These are phyloP conservation scores for Drosophila birchii DNA, from an alignment of 2,888 invertebrate species.

Conservation along the genomic window DNA sequence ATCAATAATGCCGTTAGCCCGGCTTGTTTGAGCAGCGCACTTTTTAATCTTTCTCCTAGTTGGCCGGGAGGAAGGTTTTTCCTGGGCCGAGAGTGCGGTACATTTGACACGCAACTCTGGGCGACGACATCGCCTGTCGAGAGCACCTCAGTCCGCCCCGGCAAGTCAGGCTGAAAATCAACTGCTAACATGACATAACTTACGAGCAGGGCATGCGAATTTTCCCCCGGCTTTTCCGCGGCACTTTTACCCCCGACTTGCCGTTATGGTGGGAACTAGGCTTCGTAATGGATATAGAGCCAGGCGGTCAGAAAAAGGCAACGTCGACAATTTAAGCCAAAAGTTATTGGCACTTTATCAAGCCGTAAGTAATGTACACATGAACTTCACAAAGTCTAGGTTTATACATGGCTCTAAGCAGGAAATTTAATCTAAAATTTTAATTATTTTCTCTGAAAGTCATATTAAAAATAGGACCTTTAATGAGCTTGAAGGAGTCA, in stretches of 20 bases:
- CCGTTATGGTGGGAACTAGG: slow-evolving; percentile 60
- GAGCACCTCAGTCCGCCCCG: slow-evolving; percentile 48
- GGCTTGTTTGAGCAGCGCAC: slow-evolving; percentile 63
- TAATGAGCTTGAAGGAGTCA: background rate
- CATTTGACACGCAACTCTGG: slow-evolving; percentile 72
- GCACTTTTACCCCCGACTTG: slow-evolving; percentile 17
- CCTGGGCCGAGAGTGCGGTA: slow-evolving; percentile 50
- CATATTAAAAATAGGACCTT: no score
- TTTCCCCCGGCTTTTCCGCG: slow-evolving; percentile 37
- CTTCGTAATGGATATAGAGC: slow-evolving; percentile 28
- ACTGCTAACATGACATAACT: slow-evolving; percentile 81
- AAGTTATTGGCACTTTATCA: slow-evolving; percentile 81
- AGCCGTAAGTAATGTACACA: slow-evolving; percentile 43
- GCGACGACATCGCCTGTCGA: slow-evolving; percentile 54
- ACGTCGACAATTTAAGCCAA: slow-evolving; percentile 51
- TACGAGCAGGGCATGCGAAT: slow-evolving; percentile 74
- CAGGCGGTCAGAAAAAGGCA: slow-evolving; percentile 31
- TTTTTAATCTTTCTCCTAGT: slow-evolving; percentile 66
- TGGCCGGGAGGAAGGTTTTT: slow-evolving; percentile 31
- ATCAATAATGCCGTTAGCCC: slow-evolving; percentile 73
- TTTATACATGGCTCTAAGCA: slow-evolving; percentile 23
- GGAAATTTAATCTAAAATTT: background rate
- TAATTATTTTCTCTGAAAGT: background rate
- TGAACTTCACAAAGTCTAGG: background rate
- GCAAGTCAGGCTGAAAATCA: slow-evolving; percentile 64